Conservation (phyloP, 2,797 vertebrate species). For the Botia almorhae region DNA sequence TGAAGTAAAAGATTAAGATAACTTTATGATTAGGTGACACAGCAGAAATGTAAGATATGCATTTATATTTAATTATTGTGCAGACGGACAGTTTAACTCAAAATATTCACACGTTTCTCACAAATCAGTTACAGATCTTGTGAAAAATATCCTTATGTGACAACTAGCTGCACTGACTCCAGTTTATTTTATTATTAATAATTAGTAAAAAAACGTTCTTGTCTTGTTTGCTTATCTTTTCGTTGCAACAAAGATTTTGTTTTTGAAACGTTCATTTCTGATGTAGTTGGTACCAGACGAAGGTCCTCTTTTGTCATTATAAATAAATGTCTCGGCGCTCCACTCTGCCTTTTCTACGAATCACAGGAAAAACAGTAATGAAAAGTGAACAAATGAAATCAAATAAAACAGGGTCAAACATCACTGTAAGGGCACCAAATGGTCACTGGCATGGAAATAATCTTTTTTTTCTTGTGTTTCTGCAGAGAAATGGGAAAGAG, state of each 20-base stretch:
- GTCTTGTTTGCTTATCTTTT: neutral
- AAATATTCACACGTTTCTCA: no score
- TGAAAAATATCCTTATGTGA: no score
- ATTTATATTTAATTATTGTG: neutral
- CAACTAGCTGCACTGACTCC: no score
- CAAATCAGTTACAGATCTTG: no score
- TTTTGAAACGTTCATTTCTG: constrained; percentile 48
- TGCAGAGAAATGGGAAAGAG: constrained; percentile 72
- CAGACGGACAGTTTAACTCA: neutral
- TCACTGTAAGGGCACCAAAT: constrained; percentile 85
- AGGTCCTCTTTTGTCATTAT: constrained; percentile 68
- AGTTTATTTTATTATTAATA: neutral
- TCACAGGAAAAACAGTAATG: constrained; percentile 79
- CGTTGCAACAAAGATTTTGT: constrained; percentile 13
- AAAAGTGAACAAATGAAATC: constrained; percentile 83
- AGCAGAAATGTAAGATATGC: neutral
- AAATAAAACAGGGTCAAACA: constrained; percentile 85
- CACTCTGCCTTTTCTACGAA: constrained; percentile 71
- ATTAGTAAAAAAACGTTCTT: neutral
- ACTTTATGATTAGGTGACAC: no score
- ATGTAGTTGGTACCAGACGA: constrained; percentile 61
- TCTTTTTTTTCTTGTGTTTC: constrained; percentile 72
- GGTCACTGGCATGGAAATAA: constrained; percentile 81
- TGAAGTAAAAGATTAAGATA: no score
- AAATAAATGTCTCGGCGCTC: constrained; percentile 69